Conservation (phyloP, 2,888 invertebrate species). For the Anthrax anthrax region DNA sequence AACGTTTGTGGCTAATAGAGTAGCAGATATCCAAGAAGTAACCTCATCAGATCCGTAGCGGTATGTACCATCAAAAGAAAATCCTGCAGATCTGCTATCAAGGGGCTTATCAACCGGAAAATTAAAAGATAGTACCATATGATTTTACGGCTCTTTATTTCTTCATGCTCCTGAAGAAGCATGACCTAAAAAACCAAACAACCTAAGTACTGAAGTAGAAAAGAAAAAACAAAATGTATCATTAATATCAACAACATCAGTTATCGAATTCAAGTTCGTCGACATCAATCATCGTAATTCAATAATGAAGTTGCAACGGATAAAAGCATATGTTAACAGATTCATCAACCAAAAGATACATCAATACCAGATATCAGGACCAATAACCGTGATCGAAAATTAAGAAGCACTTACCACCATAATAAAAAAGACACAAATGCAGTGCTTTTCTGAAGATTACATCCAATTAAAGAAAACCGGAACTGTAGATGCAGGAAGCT, state of each 20-base stretch:
- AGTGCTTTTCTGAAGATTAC: no score
- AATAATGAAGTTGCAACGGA: no score
- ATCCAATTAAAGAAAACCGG: fast-evolving
- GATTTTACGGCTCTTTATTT: neutral
- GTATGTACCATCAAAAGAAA: neutral
- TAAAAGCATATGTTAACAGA: no score
- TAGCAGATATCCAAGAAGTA: neutral
- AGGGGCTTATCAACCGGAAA: neutral
- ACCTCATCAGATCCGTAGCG: neutral
- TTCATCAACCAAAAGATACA: no score
- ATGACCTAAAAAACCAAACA: neutral
- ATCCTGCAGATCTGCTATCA: neutral
- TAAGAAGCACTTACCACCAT: no score
- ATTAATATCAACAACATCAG: no score
- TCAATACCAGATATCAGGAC: fast-evolving
- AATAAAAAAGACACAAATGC: no score
- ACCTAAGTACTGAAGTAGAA: no score
- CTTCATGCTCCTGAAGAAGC: neutral
- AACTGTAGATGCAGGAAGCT: fast-evolving
- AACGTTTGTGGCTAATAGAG: neutral
- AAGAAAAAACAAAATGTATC: no score
- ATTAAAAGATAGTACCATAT: neutral
- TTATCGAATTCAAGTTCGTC: no score
- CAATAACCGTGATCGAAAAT: no score
- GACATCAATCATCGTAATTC: neutral